A percentile compares a stretch with the other conserved stretches of the same genome.
These are phyloP conservation scores for Sericinus montela DNA, from an alignment of 2,888 invertebrate genomes.

Conservation along the genomic window DNA sequence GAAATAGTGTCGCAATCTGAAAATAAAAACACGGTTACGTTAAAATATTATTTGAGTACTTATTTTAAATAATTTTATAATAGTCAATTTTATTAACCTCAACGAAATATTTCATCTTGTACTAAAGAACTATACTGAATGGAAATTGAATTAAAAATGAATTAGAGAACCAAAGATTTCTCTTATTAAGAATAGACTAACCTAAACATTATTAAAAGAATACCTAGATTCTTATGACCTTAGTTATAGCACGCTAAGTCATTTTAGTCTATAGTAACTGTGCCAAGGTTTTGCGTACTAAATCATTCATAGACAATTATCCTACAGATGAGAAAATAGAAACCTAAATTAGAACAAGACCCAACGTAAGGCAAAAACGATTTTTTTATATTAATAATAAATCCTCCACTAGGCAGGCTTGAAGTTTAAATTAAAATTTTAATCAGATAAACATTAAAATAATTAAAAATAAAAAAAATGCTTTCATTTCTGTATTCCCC, in stretches of 20 bases:
- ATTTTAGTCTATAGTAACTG: conserved; percentile 16
- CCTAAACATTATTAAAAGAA: conserved; percentile 14
- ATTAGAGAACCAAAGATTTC: background rate
- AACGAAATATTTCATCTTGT: conserved; percentile 14
- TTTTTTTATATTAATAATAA: too few species aligned
- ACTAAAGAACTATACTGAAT: conserved; percentile 1
- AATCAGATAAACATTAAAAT: too few species aligned
- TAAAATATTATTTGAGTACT: background rate
- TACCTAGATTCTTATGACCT: conserved; percentile 19
- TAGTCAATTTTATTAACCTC: background rate
- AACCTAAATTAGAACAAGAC: too few species aligned
- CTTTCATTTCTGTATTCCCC: too few species aligned
- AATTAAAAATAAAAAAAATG: too few species aligned
- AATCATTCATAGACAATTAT: conserved; percentile 2
- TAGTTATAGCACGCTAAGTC: conserved; percentile 24
- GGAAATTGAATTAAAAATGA: conserved; percentile 10
- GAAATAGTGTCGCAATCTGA: conserved; percentile 29
- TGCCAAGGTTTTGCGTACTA: conserved; percentile 19
- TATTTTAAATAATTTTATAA: background rate
- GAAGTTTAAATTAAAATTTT: too few species aligned
- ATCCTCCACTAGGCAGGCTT: too few species aligned
- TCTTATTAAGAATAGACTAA: conserved; percentile 7
- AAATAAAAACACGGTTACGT: conserved; percentile 12
- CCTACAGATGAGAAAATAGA: too few species aligned
- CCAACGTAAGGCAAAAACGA: too few species aligned